A percentile compares a stretch with the other conserved stretches of the same genome.
These are phyloP conservation scores for Bombus waltoni DNA, from an alignment of 1,140 invertebrate species.

Conservation along the genomic window DNA sequence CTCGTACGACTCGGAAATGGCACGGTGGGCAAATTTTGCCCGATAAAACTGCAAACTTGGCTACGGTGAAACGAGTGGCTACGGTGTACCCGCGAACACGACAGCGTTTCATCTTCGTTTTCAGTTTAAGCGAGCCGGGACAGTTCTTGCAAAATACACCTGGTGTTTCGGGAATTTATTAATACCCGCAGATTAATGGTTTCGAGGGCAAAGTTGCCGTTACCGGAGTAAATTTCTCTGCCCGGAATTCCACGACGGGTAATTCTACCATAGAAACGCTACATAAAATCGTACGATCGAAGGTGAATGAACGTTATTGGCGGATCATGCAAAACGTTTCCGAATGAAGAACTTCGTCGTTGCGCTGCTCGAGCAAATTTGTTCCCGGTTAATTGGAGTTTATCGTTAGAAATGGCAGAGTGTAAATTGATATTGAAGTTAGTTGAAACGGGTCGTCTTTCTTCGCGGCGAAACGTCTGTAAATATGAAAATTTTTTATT, in stretches of 20 bases:
- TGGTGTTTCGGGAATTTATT: constrained; percentile 28
- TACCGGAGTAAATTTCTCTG: constrained; percentile 1
- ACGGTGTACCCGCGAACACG: neutral
- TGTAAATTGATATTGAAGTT: too few relatives aligned
- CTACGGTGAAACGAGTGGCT: neutral
- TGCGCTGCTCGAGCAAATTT: too few relatives aligned
- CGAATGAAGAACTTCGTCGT: neutral
- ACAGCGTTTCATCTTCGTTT: constrained; percentile 31
- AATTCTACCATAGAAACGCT: neutral
- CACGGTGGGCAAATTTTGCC: neutral
- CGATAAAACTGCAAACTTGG: constrained; percentile 26
- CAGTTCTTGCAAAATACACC: constrained; percentile 26
- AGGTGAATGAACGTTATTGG: neutral
- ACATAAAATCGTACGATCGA: neutral
- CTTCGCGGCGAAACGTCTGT: too few relatives aligned
- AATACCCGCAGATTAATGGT: constrained; percentile 36
- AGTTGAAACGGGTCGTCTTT: too few relatives aligned
- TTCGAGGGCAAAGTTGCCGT: neutral
- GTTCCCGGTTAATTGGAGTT: too few relatives aligned
- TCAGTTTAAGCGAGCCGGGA: neutral
- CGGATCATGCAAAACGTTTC: neutral
- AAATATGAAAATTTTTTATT: too few relatives aligned
- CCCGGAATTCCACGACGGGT: neutral
- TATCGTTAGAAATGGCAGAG: too few relatives aligned
- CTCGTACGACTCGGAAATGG: constrained; percentile 23